Evolutionary conservation across 2,113 vertebrate species (phyloP), one percentile per base, ranked within the genome.

Genomic region (Scolopax mira): DNA sequence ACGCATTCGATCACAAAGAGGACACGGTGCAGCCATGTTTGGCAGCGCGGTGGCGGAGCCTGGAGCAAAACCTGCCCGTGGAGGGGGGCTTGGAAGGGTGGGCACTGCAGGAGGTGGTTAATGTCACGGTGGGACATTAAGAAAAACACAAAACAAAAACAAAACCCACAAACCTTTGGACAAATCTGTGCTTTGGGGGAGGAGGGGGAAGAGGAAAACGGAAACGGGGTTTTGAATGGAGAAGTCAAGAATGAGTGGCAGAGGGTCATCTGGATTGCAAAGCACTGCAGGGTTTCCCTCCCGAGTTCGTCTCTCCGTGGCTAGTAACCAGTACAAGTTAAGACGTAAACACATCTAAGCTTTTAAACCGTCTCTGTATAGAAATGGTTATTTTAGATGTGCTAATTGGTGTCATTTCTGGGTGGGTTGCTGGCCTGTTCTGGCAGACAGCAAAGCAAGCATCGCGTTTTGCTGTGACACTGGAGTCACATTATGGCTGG

Each of bases 11-110:
- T 67, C 94, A 93, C 95, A 93, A 92, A 94, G 85, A 89, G 95
- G 92, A 87, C 54, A 7, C 3, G 93, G 16, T 94, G 94, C 93
- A 90, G 93, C 94, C 88, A 96, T 37, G 35, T 87, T 70, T 93
- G 92, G 93, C 44, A 54, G 85, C 54, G 35, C 21, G 42, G 55
- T 46, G 58, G 54, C 52, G 94, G 85, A 85, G 91, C 30, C 8
- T 33, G 94, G 91, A 93, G 94, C 90, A 16, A 37, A 92, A 92
- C 73, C 95, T 80, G 65, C 23, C 70, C 70, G 42, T 41, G 42
- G 81, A 90, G 52, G 46, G 42, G 46, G 95, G 88, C 61, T 93
- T 8, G 41, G 33, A 30, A 27, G 11, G 61, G 86, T 42, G 91
- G 97, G 23, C 77, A 27, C 5, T 7, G 81, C 55, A 5, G n/a